Base-by-base conservation (phyloP, 2,797 vertebrate genomes). In the Arnoldichthys spilopterus region DNA sequence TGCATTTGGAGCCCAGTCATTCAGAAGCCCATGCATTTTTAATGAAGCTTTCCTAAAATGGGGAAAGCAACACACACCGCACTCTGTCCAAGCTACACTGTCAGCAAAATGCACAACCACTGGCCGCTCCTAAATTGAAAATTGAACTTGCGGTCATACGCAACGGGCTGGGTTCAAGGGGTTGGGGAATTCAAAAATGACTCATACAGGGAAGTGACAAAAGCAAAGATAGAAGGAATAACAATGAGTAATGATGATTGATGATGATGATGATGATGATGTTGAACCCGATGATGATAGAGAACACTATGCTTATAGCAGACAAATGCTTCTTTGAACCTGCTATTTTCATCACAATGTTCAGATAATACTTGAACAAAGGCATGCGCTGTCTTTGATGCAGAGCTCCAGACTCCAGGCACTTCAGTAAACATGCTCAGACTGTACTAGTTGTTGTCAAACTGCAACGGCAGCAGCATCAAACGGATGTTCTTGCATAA, bases 11-110 rank as follows among this genome's bases (percentile, higher is more conserved):
- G 43, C 32, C 56, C 79, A 34, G 62, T 54, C 32, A 20, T 51
- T 72, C 72, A 54, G 26, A 80, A 54, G 20, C n/a, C n/a, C 71
- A 72, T 80, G 30, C 51, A 83, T 83, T 78, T 78, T 83, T 73
- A 77, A 78, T 85, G 63, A 61, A 28, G 24, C 43, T 13, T 64
- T 73, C 56, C 71, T 72, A 80, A 76, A 85, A 76, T 45, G 69
- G 26, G 11, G 15, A 13, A n/a, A 24, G 30, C 49, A 74, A 70
- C 16, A 68, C 58, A 61, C 45, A 45, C 18, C 26, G 15, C 58
- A 64, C 20, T 63, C 32, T 66, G 74, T 56, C 67, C 49, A 66
- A 51, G 51, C 70, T 28, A 22, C 3, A 51, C 26, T n/a, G 24
- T 69, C 67, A 69, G 67, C 67, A 69, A 30, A 69, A 69, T 32